Evolutionary conservation across 2,797 vertebrate genomes (phyloP), one percentile per base, ranked within the genome.

Genomic region (Peromyscus melanophrys): DNA sequence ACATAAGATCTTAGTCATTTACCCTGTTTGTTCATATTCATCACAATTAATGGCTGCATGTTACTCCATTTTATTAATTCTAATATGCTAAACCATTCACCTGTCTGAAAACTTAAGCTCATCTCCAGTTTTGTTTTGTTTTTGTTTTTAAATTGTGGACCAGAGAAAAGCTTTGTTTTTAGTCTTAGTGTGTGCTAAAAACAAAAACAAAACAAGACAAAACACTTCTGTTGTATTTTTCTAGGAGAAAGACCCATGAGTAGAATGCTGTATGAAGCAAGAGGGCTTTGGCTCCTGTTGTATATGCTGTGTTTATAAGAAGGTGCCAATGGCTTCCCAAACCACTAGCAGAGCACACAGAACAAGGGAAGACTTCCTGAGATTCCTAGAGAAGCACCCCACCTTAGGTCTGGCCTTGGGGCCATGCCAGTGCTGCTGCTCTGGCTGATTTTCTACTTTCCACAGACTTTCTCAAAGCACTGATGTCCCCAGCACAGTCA

Each of bases 71-170:
- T 6, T 84, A 77, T 21, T 61, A 93, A 81, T 19, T 95, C 63
- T 71, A 65, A 77, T 40, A 40, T 76, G 80, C 55, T 77, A 86
- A 93, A 63, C 19, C 34, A 37, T 67, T 80, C 89, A 85, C 52
- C 90, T 63, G 85, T 11, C 59, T 95, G 40, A 75, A 96, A 96
- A 73, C 61, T 75, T 95, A 83, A 17, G 6, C 61, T 94, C n/a
- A 90, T 95, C 63, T 95, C 23, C 3, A 46, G 52, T 65, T 84
- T 73, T 92, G 13, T 73, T 71, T 31, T 52, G 25, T 49, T 91
- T 63, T 31, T n/a, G 17, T 21, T 23, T 89, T 46, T 55, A 17
- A 25, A 91, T 84, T 73, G 4, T 69, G 27, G 4, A 37, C 59
- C 16, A 49, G 17, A 46, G 4, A 92, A 89, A 89, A 92, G 13